These are phyloP conservation scores for Tragelaphus eurycerus DNA, from an alignment of 2,797 vertebrate genomes.

Conservation along the genomic window DNA sequence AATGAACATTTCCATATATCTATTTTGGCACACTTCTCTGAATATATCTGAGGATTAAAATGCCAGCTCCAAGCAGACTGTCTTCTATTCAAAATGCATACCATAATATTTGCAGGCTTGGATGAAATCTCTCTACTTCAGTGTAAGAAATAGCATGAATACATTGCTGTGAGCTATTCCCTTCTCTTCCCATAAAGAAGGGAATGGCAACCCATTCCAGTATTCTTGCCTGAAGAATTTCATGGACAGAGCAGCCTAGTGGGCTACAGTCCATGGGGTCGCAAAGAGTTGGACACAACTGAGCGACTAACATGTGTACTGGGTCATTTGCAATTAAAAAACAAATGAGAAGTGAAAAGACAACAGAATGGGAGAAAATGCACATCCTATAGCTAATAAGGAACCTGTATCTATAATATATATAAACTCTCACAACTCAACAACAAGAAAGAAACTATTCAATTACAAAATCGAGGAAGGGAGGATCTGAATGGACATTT, in stretches of 20 bases:
- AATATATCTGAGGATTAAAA: not conserved
- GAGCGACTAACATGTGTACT: accelerated
- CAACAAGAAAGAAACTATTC: not conserved
- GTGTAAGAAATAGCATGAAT: not conserved
- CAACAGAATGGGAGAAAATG: not conserved
- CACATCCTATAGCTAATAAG: accelerated
- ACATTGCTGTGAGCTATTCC: accelerated
- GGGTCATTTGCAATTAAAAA: not conserved
- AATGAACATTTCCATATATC: accelerated
- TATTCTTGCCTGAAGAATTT: not conserved
- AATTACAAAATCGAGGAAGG: not conserved
- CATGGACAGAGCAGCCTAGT: not conserved
- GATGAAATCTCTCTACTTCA: not conserved
- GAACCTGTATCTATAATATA: accelerated
- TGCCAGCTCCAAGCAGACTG: not conserved
- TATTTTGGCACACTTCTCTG: not conserved
- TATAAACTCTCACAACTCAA: not conserved
- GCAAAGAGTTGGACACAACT: not conserved
- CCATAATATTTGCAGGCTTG: not conserved
- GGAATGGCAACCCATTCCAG: not conserved
- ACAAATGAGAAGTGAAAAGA: not conserved
- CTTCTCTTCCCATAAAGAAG: not conserved
- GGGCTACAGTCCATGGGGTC: not conserved
- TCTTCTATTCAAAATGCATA: not conserved
- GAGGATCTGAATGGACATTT: not conserved